Evolutionary conservation across 1,140 invertebrate species (phyloP).

Genomic region (Formica selysi): DNA sequence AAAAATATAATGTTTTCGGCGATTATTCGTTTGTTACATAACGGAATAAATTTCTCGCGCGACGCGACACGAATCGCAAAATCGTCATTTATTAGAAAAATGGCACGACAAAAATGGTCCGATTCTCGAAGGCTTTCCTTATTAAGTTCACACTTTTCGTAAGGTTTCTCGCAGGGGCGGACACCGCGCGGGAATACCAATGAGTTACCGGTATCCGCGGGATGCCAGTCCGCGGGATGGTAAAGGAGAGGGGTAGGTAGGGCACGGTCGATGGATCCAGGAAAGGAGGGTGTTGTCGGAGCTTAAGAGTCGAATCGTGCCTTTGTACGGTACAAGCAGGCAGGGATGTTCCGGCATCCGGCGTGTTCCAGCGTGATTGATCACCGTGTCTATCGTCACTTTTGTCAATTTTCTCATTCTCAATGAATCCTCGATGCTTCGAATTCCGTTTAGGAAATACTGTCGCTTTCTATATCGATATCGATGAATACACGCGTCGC

Average conservation of each 20-base stretch:
- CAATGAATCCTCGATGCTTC: conserved; percentile 4
- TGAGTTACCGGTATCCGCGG: conserved; percentile 76
- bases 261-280: conserved; percentile 56
- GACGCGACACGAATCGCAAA: neutral
- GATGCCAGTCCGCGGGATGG: conserved; percentile 62
- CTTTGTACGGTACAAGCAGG: conserved; percentile 40
- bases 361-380: conserved; percentile 42
- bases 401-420: conserved; percentile 23
- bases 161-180: conserved; percentile 81
- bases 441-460: neutral
- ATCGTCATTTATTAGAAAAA: conserved; percentile 47
- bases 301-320: conserved; percentile 69
- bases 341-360: conserved; percentile 46
- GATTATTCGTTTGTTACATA: no score
- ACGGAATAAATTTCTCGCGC: neutral
- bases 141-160: conserved; percentile 87
- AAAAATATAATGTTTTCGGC: no score
- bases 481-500: neutral
- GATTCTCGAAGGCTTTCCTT: conserved; percentile 84
- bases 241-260: conserved; percentile 48
- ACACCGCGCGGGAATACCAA: conserved; percentile 83
- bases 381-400: conserved; percentile 50
- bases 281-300: conserved; percentile 58
- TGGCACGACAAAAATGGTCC: conserved; percentile 82
- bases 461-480: neutral